Base-by-base conservation (phyloP, 2,797 vertebrate genomes). In the Myotis findleyi region DNA sequence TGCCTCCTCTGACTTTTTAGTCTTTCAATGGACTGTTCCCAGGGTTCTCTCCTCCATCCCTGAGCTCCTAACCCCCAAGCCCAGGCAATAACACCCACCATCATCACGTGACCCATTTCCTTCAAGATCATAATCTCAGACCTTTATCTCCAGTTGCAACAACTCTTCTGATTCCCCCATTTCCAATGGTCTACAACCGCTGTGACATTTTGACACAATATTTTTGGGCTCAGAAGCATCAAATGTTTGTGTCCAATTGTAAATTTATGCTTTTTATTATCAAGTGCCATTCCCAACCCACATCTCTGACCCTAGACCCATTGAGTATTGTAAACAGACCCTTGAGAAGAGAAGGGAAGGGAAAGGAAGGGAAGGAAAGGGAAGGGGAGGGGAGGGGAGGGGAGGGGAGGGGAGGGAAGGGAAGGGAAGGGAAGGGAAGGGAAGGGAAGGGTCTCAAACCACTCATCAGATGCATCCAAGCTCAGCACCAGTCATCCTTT, bases 181-280 rank as follows among this genome's bases (percentile, higher is more conserved):
- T 27, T 64, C 66, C 82, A 12, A 16, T 0, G 18, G 17, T 53
- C 73, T 59, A 13, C 16, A 44, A 85, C 17, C 23, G 6, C 3
- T n/a, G 27, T 14, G 30, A 49, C 10, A 9, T 55, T 27, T 12
- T 44, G 49, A 76, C 27, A 36, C 16, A 12, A 5, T 13, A 18
- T 62, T 30, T 87, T n/a, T 33, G 16, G 23, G 84, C 38, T 53
- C 47, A 23, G 77, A 83, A 33, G 33, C n/a, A 59, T 38, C 57
- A n/a, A 53, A 73, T 1, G 0, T 41, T 4, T 0, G 2, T 77
- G n/a, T 5, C 44, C 44, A 36, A 4, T 18, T 20, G 18, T 20
- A 75, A 47, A 12, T 68, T 3, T 11, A 55, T 49, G 36, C 4
- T 77, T 49, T 72, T 89, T 12, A 73, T 51, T 33, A 17, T 49